Base-by-base conservation (phyloP, 2,797 vertebrate genomes). In the Onychomys torridus region DNA sequence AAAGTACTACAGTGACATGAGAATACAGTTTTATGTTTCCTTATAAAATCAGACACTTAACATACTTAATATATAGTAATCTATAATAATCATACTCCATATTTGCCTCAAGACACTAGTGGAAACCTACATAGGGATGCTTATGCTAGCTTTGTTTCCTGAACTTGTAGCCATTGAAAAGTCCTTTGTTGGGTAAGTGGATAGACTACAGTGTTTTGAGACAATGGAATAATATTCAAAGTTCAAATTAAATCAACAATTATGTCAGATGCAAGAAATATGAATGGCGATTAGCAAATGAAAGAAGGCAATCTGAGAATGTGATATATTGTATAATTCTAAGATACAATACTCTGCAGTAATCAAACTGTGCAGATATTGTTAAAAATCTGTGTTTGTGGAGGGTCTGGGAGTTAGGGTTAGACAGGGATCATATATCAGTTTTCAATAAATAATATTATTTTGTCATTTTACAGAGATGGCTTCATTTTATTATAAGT, bases 351-450 rank as follows among this genome's bases (percentile, higher is more conserved):
- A 57, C 29, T 75, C 13, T 65, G 9, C 23, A 81, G 43, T 14
- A 9, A 6, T n/a, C 57, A 43, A 57, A 43, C 6, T 65, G 17
- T 85, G n/a, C 6, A 49, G 46, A 37, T 2, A 67, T 19, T 49
- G 32, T 17, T 34, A 65, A 59, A 90, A 17, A 77, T 59, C 14
- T 16, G 21, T 40, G 0, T 2, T 76, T 61, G 27, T 5, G 17
- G 25, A 43, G 8, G 29, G 16, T 0, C 6, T 61, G 3, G 10
- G 13, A 57, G 1, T 43, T 25, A 19, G 3, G 0, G 8, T 59
- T 46, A 1, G 75, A 76, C 4, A 69, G 34, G 9, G 0, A 69
- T 32, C 55, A 10, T 2, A n/a, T 5, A 88, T 9, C 17, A 71
- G 29, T 46, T 37, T 78, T 32, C 34, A n/a, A 23, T 34, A 29